Base-by-base conservation (phyloP, 2,113 vertebrate species). In the Oncorhynchus kisutch region DNA sequence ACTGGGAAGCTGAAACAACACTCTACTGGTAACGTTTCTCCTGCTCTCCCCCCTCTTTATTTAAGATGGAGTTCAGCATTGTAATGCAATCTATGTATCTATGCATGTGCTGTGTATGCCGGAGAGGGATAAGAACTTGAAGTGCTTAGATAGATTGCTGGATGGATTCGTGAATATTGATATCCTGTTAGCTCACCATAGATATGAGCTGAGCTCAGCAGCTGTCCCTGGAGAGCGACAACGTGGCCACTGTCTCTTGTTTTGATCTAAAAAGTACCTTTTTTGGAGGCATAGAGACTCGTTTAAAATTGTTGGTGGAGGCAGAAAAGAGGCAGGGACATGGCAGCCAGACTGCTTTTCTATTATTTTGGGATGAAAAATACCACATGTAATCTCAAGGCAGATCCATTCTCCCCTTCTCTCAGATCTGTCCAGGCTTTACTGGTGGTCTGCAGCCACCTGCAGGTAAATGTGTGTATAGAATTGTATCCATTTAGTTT, bases 401-500 rank as follows among this genome's bases (percentile, higher is more conserved):
- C 83, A 62, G 54, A 89, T 78, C 89, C 29, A 68, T 81, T 89
- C 85, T 90, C 64, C 74, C 67, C 79, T 85, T 76, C n/a, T 70
- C 45, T 76, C 84, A 94, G 93, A 90, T 94, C 88, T 93, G 86
- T 93, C 92, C 93, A 93, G 92, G 93, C 92, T 91, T 91, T 94
- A 88, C 89, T 92, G 91, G 93, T 93, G 88, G 92, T 92, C 91
- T 93, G 92, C 85, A 92, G 92, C 90, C 93, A 92, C 86, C 90
- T 94, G 82, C 92, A 94, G 91, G 92, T 93, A 78, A 92, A 90
- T 49, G 45, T 48, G 22, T 49, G 45, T 20, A 45, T 39, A 51
- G 77, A 45, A 45, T 45, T 45, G 39, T 45, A n/a, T 14, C 6
- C 29, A 49, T 7, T 70, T 20, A 3, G 2, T 45, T 45, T 11